These are phyloP conservation scores for Indicator maculatus DNA, from an alignment of 2,113 vertebrate species.

Conservation along the genomic window DNA sequence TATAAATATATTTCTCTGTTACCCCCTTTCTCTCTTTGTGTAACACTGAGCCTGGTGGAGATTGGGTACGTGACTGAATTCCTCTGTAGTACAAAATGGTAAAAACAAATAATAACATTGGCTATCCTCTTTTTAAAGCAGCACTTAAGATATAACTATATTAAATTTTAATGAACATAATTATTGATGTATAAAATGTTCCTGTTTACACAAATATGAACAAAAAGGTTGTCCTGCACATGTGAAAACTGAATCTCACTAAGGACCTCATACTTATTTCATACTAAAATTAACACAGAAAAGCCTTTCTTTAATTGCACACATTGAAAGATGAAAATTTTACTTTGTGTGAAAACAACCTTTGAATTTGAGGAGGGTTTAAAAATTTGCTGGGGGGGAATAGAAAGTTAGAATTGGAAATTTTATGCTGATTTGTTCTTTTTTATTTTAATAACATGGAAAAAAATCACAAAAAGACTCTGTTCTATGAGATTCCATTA, in stretches of 20 bases:
- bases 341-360: background rate
- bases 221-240: background rate
- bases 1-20: fast-evolving
- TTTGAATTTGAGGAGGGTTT: background rate
- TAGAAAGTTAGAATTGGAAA: background rate
- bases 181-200: background rate
- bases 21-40: fast-evolving
- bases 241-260: background rate
- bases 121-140: background rate
- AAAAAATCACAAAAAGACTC: background rate
- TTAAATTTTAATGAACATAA: background rate
- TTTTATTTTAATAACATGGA: background rate
- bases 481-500: background rate
- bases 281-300: background rate
- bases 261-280: background rate
- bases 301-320: background rate
- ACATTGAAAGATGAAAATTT: background rate
- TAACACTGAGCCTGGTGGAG: background rate
- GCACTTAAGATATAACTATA: background rate
- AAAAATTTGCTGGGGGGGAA: background rate
- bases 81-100: background rate
- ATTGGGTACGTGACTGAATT: background rate
- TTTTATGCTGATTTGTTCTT: background rate
- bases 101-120: background rate
- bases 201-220: background rate